Conservation (phyloP, 92 coral and sea anemone species). For the Scolanthus callimorphus region DNA sequence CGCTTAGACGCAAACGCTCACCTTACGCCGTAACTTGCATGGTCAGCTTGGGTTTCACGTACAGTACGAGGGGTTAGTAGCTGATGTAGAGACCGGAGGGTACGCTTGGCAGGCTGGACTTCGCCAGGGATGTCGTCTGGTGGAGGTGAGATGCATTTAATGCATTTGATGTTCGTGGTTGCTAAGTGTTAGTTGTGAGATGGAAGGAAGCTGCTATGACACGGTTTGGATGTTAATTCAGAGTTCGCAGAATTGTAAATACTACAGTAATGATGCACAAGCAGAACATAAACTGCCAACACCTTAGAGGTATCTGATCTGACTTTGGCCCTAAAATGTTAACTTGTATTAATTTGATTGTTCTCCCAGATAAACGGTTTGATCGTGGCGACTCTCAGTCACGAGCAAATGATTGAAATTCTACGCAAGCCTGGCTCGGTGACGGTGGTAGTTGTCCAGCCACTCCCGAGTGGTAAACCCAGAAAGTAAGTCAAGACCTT, state of each 20-base stretch:
- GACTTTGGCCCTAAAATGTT: too few relatives aligned
- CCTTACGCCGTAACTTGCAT: slow-evolving; percentile 71
- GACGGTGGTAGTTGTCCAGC: slow-evolving; percentile 88
- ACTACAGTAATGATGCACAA: too few relatives aligned
- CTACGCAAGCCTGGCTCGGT: slow-evolving; percentile 92
- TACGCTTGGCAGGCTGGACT: slow-evolving; percentile 92
- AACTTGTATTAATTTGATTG: neutral
- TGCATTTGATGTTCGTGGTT: too few relatives aligned
- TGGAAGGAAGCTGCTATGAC: too few relatives aligned
- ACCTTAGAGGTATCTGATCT: too few relatives aligned
- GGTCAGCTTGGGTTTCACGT: slow-evolving; percentile 99
- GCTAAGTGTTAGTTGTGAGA: too few relatives aligned
- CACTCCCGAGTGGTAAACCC: slow-evolving; percentile 92
- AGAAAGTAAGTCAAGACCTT: slow-evolving; percentile 85
- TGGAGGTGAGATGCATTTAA: slow-evolving; percentile 80
- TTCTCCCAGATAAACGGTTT: slow-evolving; percentile 70
- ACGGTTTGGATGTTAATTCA: too few relatives aligned
- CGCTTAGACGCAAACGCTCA: slow-evolving; percentile 82
- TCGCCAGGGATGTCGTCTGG: slow-evolving; percentile 84
- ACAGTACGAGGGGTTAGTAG: slow-evolving; percentile 93
- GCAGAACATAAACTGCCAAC: too few relatives aligned
- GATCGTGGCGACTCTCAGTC: slow-evolving; percentile 83
- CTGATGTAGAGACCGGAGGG: slow-evolving; percentile 88
- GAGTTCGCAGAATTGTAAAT: too few relatives aligned
- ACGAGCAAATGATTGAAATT: slow-evolving; percentile 91